Base-by-base conservation (phyloP, 2,888 invertebrate species). In the Ectobius pallidus region DNA sequence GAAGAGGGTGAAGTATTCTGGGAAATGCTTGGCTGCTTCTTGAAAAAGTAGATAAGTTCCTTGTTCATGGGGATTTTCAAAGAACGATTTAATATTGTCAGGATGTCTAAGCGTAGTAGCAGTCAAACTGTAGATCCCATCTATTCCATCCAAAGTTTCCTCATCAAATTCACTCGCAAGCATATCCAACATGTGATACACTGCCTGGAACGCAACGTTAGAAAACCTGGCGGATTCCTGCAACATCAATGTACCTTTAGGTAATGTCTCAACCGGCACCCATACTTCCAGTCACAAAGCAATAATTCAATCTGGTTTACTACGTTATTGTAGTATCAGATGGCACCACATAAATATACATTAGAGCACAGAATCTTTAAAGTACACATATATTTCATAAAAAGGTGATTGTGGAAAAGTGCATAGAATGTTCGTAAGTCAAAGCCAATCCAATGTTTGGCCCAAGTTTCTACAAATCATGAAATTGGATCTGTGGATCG, bases 171-270 rank as follows among this genome's bases (percentile, higher is more conserved):
- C 32, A 14, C 39, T 52, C 9, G 63, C 22, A 3, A 71, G 30
- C 20, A 22, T 14, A 20, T 14, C 27, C 7, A 71, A 16, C 34
- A 65, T 63, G 11, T 52, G 3, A 18, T 27, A 63, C 6, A 71
- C 65, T 27, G 63, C 39, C 16, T 32, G 22, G 20, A 34, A 65
- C 6, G 71, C 71, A 20, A 71, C 49, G 22, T 25, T 27, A n/a
- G 63, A 46, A 14, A 71, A 65, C 44, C n/a, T 65, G 2, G 63
- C 65, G 6, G 49, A 27, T 22, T 63, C 32, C 71, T 71, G 44
- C n/a, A 65, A 39, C 14, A 42, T 52, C 25, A 25, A 9, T 25
- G 25, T 14, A 22, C 11, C 16, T 52, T 52, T 9, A 18, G 6
- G 3, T 18, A n/a, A n/a, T n/a, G n/a, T n/a, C n/a, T n/a, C n/a